These are phyloP conservation scores for Canis aureus DNA, from an alignment of 2,113 vertebrate species.

Conservation along the genomic window DNA sequence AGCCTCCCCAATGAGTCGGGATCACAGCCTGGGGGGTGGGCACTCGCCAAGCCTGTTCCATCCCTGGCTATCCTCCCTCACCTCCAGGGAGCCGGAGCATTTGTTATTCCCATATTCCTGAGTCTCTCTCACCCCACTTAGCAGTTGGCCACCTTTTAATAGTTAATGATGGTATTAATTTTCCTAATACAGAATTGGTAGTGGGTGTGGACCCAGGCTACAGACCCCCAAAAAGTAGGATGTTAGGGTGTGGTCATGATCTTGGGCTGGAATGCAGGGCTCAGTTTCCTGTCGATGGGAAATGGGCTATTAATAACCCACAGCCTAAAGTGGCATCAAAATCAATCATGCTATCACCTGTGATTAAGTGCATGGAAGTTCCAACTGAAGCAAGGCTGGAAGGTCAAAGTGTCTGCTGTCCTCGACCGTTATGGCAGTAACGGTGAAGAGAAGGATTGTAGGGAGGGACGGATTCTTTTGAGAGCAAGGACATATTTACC, in stretches of 20 bases:
- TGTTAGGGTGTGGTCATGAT: neutral
- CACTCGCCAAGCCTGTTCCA: neutral
- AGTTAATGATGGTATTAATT: neutral
- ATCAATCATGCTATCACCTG: neutral
- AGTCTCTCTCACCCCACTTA: neutral
- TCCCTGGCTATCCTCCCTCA: neutral
- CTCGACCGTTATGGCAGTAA: neutral
- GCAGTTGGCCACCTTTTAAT: neutral
- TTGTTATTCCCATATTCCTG: neutral
- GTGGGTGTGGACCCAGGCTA: neutral
- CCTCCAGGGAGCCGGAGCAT: neutral
- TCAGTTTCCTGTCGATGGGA: neutral
- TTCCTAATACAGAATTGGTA: neutral
- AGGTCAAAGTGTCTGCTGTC: neutral
- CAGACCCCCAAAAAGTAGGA: neutral
- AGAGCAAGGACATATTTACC: neutral
- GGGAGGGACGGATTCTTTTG: neutral
- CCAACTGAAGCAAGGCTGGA: neutral
- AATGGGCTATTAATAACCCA: neutral
- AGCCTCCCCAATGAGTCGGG: neutral
- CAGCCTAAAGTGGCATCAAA: neutral
- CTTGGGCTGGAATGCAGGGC: neutral
- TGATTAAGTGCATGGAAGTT: neutral
- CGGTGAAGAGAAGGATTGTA: neutral
- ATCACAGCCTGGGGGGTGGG: rapidly evolving